Evolutionary conservation across 2,797 vertebrate species (phyloP).

Genomic region (Acrocephalus scirpaceus): DNA sequence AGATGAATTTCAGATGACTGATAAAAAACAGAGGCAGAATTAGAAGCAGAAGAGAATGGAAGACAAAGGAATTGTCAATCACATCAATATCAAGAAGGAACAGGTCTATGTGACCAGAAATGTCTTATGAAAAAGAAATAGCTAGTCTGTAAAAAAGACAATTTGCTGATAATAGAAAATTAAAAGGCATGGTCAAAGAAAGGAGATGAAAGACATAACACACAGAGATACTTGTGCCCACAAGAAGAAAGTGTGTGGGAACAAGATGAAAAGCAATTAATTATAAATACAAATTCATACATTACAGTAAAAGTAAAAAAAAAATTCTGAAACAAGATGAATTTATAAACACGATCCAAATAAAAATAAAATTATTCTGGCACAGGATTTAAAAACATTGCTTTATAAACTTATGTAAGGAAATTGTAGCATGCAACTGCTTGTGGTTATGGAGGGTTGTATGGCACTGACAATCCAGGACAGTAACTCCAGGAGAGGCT

Average conservation of each 20-base stretch:
- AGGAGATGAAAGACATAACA: neutral
- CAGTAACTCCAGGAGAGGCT: neutral
- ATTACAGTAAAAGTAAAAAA: neutral
- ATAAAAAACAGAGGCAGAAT: neutral
- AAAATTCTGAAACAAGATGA: neutral
- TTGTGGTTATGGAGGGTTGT: neutral
- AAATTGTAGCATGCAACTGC: neutral
- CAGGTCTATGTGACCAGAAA: neutral
- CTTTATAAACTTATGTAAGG: neutral
- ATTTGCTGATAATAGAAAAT: neutral
- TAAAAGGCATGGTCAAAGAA: neutral
- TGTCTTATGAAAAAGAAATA: neutral
- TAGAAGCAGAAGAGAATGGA: neutral
- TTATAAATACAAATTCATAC: neutral
- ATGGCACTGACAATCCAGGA: neutral
- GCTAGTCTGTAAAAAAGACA: neutral
- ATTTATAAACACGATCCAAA: neutral
- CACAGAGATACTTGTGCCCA: neutral
- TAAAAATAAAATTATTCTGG: neutral
- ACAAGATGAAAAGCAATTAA: neutral
- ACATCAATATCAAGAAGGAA: neutral
- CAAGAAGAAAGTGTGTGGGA: neutral
- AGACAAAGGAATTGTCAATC: neutral
- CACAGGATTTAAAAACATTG: neutral
- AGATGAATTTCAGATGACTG: neutral